Evolutionary conservation across 2,797 vertebrate species (phyloP), one percentile per base, ranked within the genome.

Genomic region (Knipowitschia caucasica): DNA sequence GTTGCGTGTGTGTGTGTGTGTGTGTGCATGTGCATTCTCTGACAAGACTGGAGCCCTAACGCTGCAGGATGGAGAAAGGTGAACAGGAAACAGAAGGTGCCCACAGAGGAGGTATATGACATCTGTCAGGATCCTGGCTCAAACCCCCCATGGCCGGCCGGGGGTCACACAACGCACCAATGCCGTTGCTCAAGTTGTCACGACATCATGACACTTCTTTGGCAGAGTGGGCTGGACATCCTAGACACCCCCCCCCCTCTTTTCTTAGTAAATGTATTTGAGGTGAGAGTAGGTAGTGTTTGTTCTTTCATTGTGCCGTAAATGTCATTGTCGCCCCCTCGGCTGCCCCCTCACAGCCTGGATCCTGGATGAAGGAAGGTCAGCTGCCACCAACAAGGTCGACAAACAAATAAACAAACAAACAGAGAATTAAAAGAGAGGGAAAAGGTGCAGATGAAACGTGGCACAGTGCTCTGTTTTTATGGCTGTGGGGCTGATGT

Each of bases 61-160:
- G 70, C 87, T 86, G 85, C 85, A 85, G 87, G 86, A 88, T 86
- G 86, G 84, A 87, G 82, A 87, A 88, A 90, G 86, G 88, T 90
- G 88, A 90, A 75, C 78, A 75, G 82, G 76, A 88, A 89, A 82
- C 88, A 91, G 86, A 88, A 84, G 87, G 88, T 75, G 80, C 86
- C 83, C 79, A 80, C 81, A 83, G 87, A 91, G 88, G 88, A 88
- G 89, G 86, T 89, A 86, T 82, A 69, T 89, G 89, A 89, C 88
- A 88, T 85, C 85, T 89, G 88, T 90, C 90, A 89, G 82, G 74
- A 83, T 85, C 71, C 69, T 38, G 78, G 71, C 75, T 81, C 72
- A 58, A 39, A 53, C 70, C 77, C 77, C 64, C 78, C 78, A 71
- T 65, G 25, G 35, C 70, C 54, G 67, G 83, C 78, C 59, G 78